Base-by-base conservation (phyloP, 1,140 invertebrate genomes). In the Philotrypesis tridentata region DNA sequence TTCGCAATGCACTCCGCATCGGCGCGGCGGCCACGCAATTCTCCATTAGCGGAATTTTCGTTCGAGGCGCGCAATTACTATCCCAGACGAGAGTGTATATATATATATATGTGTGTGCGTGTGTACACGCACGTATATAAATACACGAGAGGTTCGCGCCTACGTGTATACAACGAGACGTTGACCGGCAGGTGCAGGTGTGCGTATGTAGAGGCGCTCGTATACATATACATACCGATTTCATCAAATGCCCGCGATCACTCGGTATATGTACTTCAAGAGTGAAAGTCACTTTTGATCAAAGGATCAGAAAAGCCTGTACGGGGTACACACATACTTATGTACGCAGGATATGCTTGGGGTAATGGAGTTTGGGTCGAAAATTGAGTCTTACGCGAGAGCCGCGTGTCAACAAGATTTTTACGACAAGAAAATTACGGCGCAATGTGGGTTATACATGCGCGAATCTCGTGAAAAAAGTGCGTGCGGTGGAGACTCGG, bases 281-380 rank as follows among this genome's bases (percentile, higher is more conserved):
- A 76, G 74, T 82, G 73, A 82, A 79, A 79, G 77, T 71, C 7
- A 9, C 0, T 11, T 17, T 33, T n/a, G 48, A 31, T 31, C 33
- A 6, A 65, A 29, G 61, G 6, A 43, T 76, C 37, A 8, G 31
- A 63, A 6, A 21, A 21, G 7, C 6, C n/a, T 29, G 0, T 11
- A n/a, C n/a, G n/a, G n/a, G n/a, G 4, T 37, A 37, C 9, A 37
- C 9, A 37, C 9, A 37, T 37, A 37, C 9, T 5, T 37, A 37
- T 37, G 9, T 37, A 9, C 9, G 33, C 33, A 37, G 3, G 3
- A 37, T 37, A 37, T 9, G 33, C 9, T 73, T 5, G 43, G 31
- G n/a, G 55, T 8, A 74, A 74, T 60, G 31, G 43, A 55, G 5
- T 55, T 55, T 55, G 7, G 4, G 21, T 5, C 48, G 23, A 14